A percentile compares a stretch with the other conserved stretches of the same genome.
Conservation (phyloP, 1,140 invertebrate genomes). For the Melipona quadrifasciata region DNA sequence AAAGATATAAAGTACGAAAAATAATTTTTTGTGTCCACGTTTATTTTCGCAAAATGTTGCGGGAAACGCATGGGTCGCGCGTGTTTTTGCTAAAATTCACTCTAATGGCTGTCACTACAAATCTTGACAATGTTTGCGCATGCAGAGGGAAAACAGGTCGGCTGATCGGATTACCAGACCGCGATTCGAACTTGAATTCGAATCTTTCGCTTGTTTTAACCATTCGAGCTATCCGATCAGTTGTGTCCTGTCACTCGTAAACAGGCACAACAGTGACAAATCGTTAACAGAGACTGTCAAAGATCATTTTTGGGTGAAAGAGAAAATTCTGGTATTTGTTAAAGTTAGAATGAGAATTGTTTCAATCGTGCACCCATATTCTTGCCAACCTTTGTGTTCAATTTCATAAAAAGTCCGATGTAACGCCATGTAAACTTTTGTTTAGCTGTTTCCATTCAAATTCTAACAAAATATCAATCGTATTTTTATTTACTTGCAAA, state of each 20-base stretch:
- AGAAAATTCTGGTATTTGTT: too few relatives aligned
- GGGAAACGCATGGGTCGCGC: not conserved
- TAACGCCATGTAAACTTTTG: too few relatives aligned
- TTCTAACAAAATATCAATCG: too few relatives aligned
- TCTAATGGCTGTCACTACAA: slow-evolving; percentile 8
- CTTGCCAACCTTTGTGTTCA: too few relatives aligned
- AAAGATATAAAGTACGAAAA: not conserved
- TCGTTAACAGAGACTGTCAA: too few relatives aligned
- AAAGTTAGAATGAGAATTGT: too few relatives aligned
- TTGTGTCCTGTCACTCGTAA: not conserved
- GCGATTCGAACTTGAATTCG: not conserved
- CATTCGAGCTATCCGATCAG: not conserved
- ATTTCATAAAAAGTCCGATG: too few relatives aligned
- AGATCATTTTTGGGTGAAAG: too few relatives aligned
- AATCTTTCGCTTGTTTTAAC: slow-evolving; percentile 6
- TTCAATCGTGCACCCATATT: too few relatives aligned
- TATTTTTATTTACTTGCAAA: too few relatives aligned
- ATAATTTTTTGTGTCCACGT: not conserved
- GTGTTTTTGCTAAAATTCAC: not conserved
- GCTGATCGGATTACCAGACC: slow-evolving; percentile 11
- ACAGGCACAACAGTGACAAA: too few relatives aligned
- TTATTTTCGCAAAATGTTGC: not conserved
- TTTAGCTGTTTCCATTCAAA: too few relatives aligned
- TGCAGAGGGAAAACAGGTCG: not conserved
- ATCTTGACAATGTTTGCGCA: not conserved